phyloP scores from a whole-genome alignment of 2,113 vertebrate genomes.

The Calyptomena viridis region DNA sequence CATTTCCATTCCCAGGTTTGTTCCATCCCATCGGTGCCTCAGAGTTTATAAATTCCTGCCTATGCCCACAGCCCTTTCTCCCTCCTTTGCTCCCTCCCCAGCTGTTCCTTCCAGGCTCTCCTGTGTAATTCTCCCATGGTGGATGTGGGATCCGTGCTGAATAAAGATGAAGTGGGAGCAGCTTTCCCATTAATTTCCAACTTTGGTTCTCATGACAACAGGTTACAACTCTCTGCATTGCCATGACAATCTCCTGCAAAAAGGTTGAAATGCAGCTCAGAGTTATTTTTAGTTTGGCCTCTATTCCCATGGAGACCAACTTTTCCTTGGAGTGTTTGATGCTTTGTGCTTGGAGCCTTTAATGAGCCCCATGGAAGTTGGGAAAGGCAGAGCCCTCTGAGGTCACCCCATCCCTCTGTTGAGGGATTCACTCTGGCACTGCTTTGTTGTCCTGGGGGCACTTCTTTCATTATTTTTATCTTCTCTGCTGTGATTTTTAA shows the following conservation, averaged over 20 bases:
- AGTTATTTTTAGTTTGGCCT: conserved; percentile 65
- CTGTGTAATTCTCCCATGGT: background rate
- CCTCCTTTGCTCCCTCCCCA: background rate
- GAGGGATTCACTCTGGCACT: background rate
- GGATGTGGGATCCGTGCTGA: background rate
- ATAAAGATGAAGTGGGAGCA: conserved; percentile 9
- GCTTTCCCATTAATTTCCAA: conserved; percentile 23
- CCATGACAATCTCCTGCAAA: conserved; percentile 54
- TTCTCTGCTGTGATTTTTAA: background rate
- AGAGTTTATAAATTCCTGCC: background rate
- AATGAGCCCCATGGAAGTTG: conserved; percentile 14
- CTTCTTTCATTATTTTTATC: background rate
- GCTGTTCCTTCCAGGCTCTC: background rate
- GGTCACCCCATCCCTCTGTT: background rate
- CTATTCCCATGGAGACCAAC: conserved; percentile 63
- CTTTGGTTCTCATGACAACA: conserved; percentile 61
- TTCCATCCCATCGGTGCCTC: rapidly evolving
- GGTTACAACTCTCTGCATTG: conserved; percentile 52
- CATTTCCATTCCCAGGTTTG: background rate
- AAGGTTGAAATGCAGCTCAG: background rate
- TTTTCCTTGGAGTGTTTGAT: conserved; percentile 24
- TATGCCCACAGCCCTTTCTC: background rate
- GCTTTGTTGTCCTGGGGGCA: background rate
- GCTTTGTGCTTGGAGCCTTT: conserved; percentile 26
- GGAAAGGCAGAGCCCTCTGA: background rate